phyloP scores from a whole-genome alignment of 1,140 invertebrate genomes.

The Nixonia krombeini region DNA sequence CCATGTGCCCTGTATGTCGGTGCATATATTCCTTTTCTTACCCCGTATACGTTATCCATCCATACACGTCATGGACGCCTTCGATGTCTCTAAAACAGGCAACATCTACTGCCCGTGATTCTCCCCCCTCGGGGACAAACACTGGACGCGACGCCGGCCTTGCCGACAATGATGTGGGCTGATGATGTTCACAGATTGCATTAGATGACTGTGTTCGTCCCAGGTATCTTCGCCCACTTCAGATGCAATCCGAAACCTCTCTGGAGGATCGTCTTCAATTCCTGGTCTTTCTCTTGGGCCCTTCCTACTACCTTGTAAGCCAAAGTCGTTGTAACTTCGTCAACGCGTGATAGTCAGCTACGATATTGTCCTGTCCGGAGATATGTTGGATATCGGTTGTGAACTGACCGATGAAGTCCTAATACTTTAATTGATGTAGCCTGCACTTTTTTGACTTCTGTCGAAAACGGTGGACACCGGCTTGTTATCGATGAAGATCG shows the following conservation, averaged over 20 bases:
- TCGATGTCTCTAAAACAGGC: too few species aligned
- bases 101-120: too few species aligned
- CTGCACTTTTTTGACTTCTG: slow-evolving; percentile 43
- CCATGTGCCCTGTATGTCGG: too few species aligned
- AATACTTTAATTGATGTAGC: slow-evolving; percentile 47
- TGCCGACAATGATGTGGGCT: too few species aligned
- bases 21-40: too few species aligned
- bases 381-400: slow-evolving; percentile 58
- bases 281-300: neutral
- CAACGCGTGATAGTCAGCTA: slow-evolving; percentile 55
- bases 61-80: too few species aligned
- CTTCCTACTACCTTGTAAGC: neutral
- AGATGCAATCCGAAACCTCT: neutral
- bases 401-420: slow-evolving; percentile 57
- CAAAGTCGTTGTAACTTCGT: slow-evolving; percentile 21
- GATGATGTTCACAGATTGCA: neutral
- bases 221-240: neutral
- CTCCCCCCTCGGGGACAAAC: too few species aligned
- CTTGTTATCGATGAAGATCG: slow-evolving; percentile 61
- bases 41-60: too few species aligned
- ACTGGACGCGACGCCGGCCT: too few species aligned
- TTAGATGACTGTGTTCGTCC: neutral
- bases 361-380: slow-evolving; percentile 51
- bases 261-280: neutral
- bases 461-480: slow-evolving; percentile 21